A percentile compares a stretch with the other conserved stretches of the same genome.
Evolutionary conservation across 2,797 vertebrate species (phyloP).

Genomic region (Picus viridis): DNA sequence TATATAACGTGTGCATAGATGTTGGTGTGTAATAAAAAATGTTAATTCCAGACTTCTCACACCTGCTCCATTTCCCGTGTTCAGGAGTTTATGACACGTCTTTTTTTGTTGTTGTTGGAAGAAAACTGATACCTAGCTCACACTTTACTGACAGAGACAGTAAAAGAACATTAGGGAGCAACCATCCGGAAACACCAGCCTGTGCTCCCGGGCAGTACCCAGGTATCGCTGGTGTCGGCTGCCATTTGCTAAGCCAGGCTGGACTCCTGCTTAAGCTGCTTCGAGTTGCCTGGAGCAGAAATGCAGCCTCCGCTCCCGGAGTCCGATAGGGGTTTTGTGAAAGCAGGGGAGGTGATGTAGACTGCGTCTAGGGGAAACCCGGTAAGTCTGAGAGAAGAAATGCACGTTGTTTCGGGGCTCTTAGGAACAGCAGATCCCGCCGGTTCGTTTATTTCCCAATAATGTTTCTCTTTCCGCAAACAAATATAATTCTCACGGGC

Average conservation of each 20-base stretch:
- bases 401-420: background rate
- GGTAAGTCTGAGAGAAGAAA: background rate
- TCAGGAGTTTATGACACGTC: background rate
- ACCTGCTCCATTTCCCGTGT: background rate
- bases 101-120: background rate
- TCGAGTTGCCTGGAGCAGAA: background rate
- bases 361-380: background rate
- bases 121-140: slow-evolving; percentile 23
- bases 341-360: background rate
- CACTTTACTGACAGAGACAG: background rate
- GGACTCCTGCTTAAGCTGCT: background rate
- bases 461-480: background rate
- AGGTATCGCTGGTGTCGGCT: background rate
- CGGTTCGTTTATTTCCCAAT: slow-evolving; percentile 14
- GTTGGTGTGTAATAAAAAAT: background rate
- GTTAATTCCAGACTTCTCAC: background rate
- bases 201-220: background rate
- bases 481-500: slow-evolving; percentile 60
- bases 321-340: background rate
- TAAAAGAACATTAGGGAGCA: background rate
- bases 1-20: background rate
- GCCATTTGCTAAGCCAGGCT: background rate
- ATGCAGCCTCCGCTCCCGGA: background rate
- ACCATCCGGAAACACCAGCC: background rate
- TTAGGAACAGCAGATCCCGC: background rate